Base-by-base conservation (phyloP, 2,888 invertebrate species). In the Arenicola marina region DNA sequence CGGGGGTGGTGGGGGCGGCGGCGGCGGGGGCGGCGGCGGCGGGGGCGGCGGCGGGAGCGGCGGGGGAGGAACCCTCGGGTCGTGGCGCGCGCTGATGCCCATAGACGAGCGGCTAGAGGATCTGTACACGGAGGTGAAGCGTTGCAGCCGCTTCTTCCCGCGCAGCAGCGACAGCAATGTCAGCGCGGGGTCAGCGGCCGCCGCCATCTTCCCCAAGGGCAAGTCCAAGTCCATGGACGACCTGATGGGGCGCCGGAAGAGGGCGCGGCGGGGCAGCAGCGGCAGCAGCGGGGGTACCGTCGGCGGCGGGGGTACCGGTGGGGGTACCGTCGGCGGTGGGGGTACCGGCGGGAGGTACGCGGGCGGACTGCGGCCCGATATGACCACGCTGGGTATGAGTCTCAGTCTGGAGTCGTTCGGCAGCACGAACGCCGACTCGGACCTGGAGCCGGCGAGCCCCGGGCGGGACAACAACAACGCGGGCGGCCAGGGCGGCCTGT, bases 71-170 rank as follows among this genome's bases (percentile, higher is more conserved):
- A n/a, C n/a, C n/a, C n/a, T 56, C 33, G 51, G 21, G 48, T 53
- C 38, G 1, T 29, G 44, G 34, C 4, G 34, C 1, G 60, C 21
- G 15, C 60, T 62, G n/a, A 4, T 26, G 18, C 57, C 62, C 4
- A 62, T 62, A 51, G 62, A 62, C 51, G 62, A 62, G 28, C 28
- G 18, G 21, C 24, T 51, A 29, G 62, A 62, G 58, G 62, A 62
- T 28, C 51, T 62, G 1, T 62, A 62, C 46, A 45, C 34, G 15
- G 58, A 62, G 43, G 62, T 51, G 24, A 62, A 62, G 51, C 48
- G 31, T 11, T 45, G 56, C 24, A 33, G 56, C 26, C 51, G n/a
- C 43, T 11, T 15, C 11, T 11, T 11, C n/a, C 43, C 11, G 11
- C 43, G n/a, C 43, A 38, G n/a, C 43, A 38, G 11, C 11, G n/a